A percentile compares a stretch with the other conserved stretches of the same genome.
Conservation (phyloP, 2,888 invertebrate species). For the Priocnemis perturbator region DNA sequence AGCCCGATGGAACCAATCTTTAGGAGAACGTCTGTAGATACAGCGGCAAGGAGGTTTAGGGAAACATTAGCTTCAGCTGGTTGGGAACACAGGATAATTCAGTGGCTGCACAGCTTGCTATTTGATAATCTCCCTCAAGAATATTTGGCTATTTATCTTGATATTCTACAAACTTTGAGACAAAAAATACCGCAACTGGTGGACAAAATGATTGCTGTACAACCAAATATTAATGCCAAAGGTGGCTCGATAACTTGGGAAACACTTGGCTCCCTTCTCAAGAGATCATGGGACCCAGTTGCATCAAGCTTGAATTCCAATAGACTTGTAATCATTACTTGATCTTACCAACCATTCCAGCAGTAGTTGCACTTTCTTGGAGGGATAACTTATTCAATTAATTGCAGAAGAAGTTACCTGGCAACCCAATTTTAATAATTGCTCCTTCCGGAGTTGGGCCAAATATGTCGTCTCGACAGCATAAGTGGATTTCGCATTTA, state of each 20-base stretch:
- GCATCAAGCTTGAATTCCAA: slow-evolving; percentile 78
- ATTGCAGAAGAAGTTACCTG: slow-evolving; percentile 80
- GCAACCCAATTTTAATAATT: slow-evolving; percentile 82
- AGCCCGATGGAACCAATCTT: slow-evolving; percentile 82
- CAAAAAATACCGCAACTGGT: slow-evolving; percentile 83
- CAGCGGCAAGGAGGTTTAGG: slow-evolving; percentile 81
- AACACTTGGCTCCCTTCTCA: slow-evolving; percentile 80
- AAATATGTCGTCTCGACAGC: slow-evolving; percentile 77
- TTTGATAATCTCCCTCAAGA: slow-evolving; percentile 82
- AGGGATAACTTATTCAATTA: slow-evolving; percentile 2
- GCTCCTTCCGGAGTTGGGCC: slow-evolving; percentile 78
- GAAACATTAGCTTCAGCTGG: slow-evolving; percentile 82
- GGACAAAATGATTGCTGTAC: slow-evolving; percentile 82
- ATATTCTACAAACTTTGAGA: slow-evolving; percentile 84
- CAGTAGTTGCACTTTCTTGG: background rate
- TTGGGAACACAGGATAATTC: slow-evolving; percentile 85
- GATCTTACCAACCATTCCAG: background rate
- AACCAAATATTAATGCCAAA: slow-evolving; percentile 76
- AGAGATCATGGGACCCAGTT: slow-evolving; percentile 86
- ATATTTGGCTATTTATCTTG: slow-evolving; percentile 85
- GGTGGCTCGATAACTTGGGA: slow-evolving; percentile 79
- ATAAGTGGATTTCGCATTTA: slow-evolving; percentile 84
- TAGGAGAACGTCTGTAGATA: slow-evolving; percentile 83
- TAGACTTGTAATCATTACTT: slow-evolving; percentile 78
- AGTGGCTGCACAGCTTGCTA: slow-evolving; percentile 86